Evolutionary conservation across 1,140 invertebrate species (phyloP).

Genomic region (Cyclina sinensis): DNA sequence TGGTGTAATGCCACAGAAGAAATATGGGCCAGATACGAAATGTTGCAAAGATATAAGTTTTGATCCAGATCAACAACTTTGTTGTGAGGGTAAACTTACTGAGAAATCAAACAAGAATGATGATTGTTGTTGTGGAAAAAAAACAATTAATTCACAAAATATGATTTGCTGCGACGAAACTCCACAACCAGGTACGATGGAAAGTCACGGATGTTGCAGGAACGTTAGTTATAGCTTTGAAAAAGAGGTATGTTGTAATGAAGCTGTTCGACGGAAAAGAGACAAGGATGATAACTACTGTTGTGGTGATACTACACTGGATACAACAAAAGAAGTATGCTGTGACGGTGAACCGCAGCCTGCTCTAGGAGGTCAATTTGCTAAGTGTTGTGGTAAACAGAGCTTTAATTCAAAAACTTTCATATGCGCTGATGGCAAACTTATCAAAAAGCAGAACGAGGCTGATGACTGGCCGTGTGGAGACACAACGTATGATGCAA

Average conservation of each 20-base stretch:
- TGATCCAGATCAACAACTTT: conserved; percentile 37
- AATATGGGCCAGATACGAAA: conserved; percentile 13
- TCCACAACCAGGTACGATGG: conserved; percentile 50
- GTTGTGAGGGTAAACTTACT: conserved; percentile 53
- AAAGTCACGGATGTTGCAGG: conserved; percentile 53
- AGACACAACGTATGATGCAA: conserved; percentile 61
- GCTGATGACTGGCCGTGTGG: conserved; percentile 60
- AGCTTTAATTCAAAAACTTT: conserved; percentile 54
- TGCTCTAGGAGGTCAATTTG: conserved; percentile 17
- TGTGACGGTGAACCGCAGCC: conserved; percentile 56
- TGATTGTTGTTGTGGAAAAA: conserved; percentile 64
- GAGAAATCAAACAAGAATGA: conserved; percentile 44
- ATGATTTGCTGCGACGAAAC: conserved; percentile 59
- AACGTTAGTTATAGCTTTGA: conserved; percentile 36
- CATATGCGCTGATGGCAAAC: conserved; percentile 50
- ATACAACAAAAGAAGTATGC: conserved; percentile 56
- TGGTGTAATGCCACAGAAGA: conserved; percentile 43
- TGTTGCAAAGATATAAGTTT: conserved; percentile 54
- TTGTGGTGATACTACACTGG: conserved; percentile 53
- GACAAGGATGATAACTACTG: conserved; percentile 30
- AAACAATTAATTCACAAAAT: conserved; percentile 59
- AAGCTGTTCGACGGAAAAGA: not conserved
- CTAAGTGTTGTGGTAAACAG: conserved; percentile 46
- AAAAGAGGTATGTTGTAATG: conserved; percentile 61
- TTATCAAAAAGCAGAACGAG: conserved; percentile 28